These are phyloP conservation scores for Antidorcas marsupialis DNA, from an alignment of 2,113 vertebrate genomes.

Conservation along the genomic window DNA sequence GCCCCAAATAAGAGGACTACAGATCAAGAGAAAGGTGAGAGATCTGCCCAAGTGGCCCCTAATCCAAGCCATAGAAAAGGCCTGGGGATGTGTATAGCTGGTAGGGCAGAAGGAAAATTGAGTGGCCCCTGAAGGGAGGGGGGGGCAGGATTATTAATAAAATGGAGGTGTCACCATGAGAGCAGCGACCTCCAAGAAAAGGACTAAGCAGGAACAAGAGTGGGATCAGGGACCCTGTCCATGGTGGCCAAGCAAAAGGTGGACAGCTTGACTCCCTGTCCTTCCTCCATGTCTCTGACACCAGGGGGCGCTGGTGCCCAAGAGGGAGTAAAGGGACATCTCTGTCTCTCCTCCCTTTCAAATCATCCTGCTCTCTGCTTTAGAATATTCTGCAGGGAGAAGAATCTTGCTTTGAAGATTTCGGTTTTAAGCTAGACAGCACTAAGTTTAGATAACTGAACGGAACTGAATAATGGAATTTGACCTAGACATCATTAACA, in stretches of 20 bases:
- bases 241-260: not conserved
- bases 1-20: not conserved
- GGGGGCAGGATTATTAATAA: not conserved
- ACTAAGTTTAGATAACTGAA: not conserved
- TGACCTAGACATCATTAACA: constrained; percentile 20
- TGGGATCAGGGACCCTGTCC: not conserved
- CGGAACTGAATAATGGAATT: not conserved
- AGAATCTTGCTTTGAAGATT: not conserved
- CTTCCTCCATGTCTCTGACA: not conserved
- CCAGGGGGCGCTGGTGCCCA: not conserved
- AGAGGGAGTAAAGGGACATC: not conserved
- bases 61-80: not conserved
- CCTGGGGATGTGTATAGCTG: not conserved
- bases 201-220: not conserved
- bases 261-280: not conserved
- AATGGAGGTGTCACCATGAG: not conserved
- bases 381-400: not conserved
- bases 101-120: not conserved
- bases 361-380: not conserved
- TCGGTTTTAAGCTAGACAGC: constrained; percentile 14
- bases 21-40: not conserved
- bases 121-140: not conserved
- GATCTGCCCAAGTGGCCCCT: not conserved
- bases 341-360: not conserved
- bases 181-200: not conserved